Percentiles rank a stretch among this genome's conserved stretches.
phyloP scores from a whole-genome alignment of 1,140 invertebrate genomes.

The Subanguina moxae region DNA sequence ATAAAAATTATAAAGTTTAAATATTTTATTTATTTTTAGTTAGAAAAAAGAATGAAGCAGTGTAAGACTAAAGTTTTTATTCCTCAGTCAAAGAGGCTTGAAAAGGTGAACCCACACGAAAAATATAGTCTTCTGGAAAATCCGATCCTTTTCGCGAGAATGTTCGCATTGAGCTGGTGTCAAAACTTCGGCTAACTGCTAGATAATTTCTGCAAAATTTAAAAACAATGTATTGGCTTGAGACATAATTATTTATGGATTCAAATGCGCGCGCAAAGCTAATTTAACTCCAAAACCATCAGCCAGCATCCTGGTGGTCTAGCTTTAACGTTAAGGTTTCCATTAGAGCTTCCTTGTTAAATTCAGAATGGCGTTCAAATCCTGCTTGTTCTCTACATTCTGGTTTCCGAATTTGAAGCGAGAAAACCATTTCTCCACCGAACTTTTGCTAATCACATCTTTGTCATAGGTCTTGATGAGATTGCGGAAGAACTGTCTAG shows the following conservation, averaged over 20 bases:
- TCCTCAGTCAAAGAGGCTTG: background rate
- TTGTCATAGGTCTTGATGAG: too few species aligned
- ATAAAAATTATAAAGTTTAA: background rate
- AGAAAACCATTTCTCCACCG: too few species aligned
- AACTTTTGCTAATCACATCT: too few species aligned
- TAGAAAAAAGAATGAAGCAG: background rate
- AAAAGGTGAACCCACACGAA: background rate
- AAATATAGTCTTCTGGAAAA: constrained; percentile 39
- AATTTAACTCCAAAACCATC: background rate
- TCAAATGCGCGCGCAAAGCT: too few species aligned
- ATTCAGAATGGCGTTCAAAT: too few species aligned
- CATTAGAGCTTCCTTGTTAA: too few species aligned
- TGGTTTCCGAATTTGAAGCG: too few species aligned
- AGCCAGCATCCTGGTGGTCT: too few species aligned
- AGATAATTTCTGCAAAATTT: constrained; percentile 27
- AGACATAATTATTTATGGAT: background rate
- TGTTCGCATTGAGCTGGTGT: constrained; percentile 44
- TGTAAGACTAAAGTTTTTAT: background rate
- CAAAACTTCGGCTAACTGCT: constrained; percentile 44
- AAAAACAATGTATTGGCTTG: background rate
- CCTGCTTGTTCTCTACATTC: too few species aligned
- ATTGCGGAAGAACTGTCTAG: too few species aligned
- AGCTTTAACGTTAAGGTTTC: too few species aligned
- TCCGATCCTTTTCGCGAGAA: constrained; percentile 46
- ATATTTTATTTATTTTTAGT: background rate